Conservation (phyloP, 2,797 vertebrate genomes). For the Chiroxiphia lanceolata region DNA sequence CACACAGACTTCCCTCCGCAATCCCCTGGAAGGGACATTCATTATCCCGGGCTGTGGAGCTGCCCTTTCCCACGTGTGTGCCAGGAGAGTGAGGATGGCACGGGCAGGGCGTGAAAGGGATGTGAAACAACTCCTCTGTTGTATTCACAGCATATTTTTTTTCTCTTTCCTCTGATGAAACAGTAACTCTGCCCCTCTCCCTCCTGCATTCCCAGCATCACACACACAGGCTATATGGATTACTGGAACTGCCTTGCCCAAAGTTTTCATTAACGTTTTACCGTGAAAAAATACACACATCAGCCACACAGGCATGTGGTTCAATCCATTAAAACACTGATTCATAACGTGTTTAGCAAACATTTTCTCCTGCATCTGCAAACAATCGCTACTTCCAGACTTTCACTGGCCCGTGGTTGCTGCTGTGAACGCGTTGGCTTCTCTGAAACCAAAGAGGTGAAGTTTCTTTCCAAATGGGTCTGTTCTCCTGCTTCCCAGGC, state of each 20-base stretch:
- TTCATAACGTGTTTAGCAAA: conserved; percentile 60
- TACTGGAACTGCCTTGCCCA: background rate
- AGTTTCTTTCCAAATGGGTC: background rate
- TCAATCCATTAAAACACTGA: conserved; percentile 44
- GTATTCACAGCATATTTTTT: background rate
- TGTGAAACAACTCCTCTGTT: background rate
- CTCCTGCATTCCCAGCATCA: background rate
- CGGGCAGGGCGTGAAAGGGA: accelerated
- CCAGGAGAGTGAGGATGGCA: background rate
- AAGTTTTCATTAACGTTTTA: conserved; percentile 58
- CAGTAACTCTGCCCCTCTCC: background rate
- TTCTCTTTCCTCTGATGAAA: background rate
- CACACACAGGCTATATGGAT: background rate
- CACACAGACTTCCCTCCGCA: background rate
- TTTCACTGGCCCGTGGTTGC: conserved; percentile 9
- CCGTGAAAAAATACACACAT: conserved; percentile 16
- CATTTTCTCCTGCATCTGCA: conserved; percentile 49
- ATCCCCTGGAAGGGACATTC: background rate
- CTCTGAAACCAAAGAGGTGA: background rate
- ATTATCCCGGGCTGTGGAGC: background rate
- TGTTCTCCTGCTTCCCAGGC: background rate
- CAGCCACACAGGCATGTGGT: conserved; percentile 55
- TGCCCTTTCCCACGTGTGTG: background rate
- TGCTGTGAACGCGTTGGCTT: background rate
- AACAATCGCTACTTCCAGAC: conserved; percentile 50